Base-by-base conservation (phyloP, 2,113 vertebrate genomes). In the Pseudorhombus dupliciocellatus region DNA sequence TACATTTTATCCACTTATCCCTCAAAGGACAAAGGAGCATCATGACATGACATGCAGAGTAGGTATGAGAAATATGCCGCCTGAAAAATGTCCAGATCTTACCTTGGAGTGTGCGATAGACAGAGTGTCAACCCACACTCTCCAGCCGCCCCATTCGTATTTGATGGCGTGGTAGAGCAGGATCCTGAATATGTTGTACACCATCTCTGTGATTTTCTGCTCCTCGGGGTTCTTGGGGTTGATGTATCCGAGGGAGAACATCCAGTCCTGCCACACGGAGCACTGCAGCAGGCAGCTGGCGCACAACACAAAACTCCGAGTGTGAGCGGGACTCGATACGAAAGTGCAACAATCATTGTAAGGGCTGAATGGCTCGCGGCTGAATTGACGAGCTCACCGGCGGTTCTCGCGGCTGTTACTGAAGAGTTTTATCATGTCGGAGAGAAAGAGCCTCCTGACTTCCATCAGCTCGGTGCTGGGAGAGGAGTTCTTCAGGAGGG, bases 261-360 rank as follows among this genome's bases (percentile, higher is more conserved):
- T 99, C 98, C 98, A 99, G 84, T 99, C 98, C 92, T 99, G 98
- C 98, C 98, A 99, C 76, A 99, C 98, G 9, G 98, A 99, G 93
- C 98, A 99, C 94, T 99, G 98, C 88, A 99, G 91, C 88, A 99
- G 94, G 88, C 98, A 99, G 85, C 97, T 99, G 87, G 52, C 54
- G 76, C 15, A 77, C 2, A 69, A 70, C 73, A 71, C 31, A 57
- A 50, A 50, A 54, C 26, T 59, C 7, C 12, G 10, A 0, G 7
- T 12, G 58, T 48, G 58, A 80, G 53, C 5, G 3, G 7, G 14
- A 18, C 15, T 42, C 25, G 1, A 64, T 24, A 37, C 66, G 25
- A 53, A 30, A 60, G 56, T 12, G 42, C 4, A 52, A 54, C 12
- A 22, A 15, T 16, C 11, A 69, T 0, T 1, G 20, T 20, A 10